Base-by-base conservation (phyloP, 64 coral and sea anemone species). In the Stylophora pistillata region DNA sequence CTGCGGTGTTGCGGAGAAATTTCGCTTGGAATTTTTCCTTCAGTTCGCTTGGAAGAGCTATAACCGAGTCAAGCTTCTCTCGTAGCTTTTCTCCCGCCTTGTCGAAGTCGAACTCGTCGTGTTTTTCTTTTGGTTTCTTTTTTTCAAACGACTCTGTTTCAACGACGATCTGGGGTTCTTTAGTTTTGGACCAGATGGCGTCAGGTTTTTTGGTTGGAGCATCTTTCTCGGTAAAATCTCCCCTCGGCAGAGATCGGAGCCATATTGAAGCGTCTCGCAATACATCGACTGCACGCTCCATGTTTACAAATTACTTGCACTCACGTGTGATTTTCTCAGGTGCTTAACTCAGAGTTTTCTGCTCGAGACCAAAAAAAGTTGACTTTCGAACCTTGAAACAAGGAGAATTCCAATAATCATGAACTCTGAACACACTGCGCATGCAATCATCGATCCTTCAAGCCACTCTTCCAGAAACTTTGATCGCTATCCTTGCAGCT, bases 11-110 rank as follows among this genome's bases (percentile, higher is more conserved):
- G 79, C 69, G 61, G 56, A 88, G 76, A 73, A 87, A 94, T 56
- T 88, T 98, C n/a, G 95, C 78, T 56, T 91, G 92, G 37, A 98
- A 71, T 75, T 98, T 98, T 32, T 94, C 92, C 54, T 94, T 98
- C 14, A 98, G 71, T 80, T 94, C 92, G 53, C 57, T 20, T 0
- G 92, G 81, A 76, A 91, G 33, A 54, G 90, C 77, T 14, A 89
- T 71, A 4, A 94, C 82, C 6, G 88, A 86, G 2, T 90, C 92
- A 53, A 94, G 90, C n/a, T 89, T 88, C 56, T 94, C 92, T 74
- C 82, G 83, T 41, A 94, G 81, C n/a, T 90, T 94, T 77, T 94
- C 92, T 90, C 80, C 32, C 2, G 61, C 34, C 80, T 84, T 84
- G 18, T 11, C 41, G 18, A 70, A 84, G 28, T 84, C 60, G 53